Evolutionary conservation across 1,140 invertebrate species (phyloP), one percentile per base, ranked within the genome.

Genomic region (Drosophila serrata): DNA sequence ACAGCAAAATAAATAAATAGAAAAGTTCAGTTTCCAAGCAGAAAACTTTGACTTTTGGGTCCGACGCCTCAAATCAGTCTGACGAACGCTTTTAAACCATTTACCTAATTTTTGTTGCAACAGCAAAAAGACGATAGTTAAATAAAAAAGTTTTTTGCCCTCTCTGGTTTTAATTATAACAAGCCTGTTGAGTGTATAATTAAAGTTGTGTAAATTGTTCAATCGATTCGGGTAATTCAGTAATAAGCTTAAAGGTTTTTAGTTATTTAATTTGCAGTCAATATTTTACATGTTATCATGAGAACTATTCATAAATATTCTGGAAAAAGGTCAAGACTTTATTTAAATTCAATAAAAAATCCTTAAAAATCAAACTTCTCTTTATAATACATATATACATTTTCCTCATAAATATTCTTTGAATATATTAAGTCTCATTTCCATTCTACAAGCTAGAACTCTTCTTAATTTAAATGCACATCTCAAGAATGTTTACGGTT

Each of bases 401-500:
- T n/a, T 22, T 53, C 4, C 31, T 6, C 4, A 53, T 35, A 15
- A 13, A 22, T 53, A 12, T 37, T 15, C 31, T 15, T 9, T n/a
- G 13, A 22, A 35, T 53, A 53, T 11, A 35, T 53, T 9, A 22
- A 53, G 19, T 19, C 19, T 13, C 6, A 13, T 8, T 19, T 15
- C 3, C 3, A 29, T 6, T 6, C 7, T 0, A 6, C 19, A n/a
- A 24, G 13, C 46, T 15, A 8, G 12, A 40, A 48, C 33, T 64
- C 49, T 43, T 17, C 29, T 33, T 31, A 15, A 65, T 53, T 42
- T 53, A 67, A 65, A 67, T 33, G 43, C 6, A 22, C 33, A 31
- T 33, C 12, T 48, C 24, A 31, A 17, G 24, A 70, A 40, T 57
- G 33, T 37, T 35, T 64, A 27, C 64, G 39, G 49, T 72, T 72